Evolutionary conservation across 37 sponge, comb jelly and placozoan species (phyloP).

Genomic region (Petrosia ficiformis): DNA sequence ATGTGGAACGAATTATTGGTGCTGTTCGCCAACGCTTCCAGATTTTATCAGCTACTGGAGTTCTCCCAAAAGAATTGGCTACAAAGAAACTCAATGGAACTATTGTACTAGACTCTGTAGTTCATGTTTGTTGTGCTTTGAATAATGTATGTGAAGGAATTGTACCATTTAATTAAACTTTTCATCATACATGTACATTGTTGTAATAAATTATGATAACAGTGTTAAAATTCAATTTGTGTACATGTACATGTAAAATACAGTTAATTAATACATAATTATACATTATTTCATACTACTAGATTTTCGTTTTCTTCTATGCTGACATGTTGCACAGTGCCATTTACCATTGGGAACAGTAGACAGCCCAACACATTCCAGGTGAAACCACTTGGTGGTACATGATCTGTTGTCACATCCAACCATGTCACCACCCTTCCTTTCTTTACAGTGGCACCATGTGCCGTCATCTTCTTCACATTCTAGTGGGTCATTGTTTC

Average conservation of each 20-base stretch:
- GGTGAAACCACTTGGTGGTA: slow-evolving; percentile 34
- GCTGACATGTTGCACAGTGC: slow-evolving; percentile 36
- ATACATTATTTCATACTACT: too few relatives aligned
- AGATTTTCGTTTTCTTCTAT: too few relatives aligned
- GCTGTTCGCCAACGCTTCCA: slow-evolving; percentile 28
- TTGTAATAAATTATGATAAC: too few relatives aligned
- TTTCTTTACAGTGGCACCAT: slow-evolving; percentile 33
- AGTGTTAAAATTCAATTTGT: too few relatives aligned
- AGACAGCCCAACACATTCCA: slow-evolving; percentile 10
- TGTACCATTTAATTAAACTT: slow-evolving; percentile 22
- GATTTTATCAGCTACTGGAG: slow-evolving; percentile 28
- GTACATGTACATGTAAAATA: too few relatives aligned
- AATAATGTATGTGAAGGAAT: slow-evolving; percentile 43
- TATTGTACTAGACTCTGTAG: slow-evolving; percentile 34
- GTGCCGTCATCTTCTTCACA: slow-evolving; percentile 37
- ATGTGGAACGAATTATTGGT: slow-evolving; percentile 58
- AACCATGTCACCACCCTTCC: slow-evolving; percentile 41
- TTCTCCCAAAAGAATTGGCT: slow-evolving; percentile 26
- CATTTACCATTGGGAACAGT: slow-evolving; percentile 27
- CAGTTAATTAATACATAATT: too few relatives aligned
- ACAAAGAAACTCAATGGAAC: neutral
- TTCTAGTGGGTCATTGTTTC: neutral
- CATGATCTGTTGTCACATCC: slow-evolving; percentile 45
- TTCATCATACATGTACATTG: too few relatives aligned
- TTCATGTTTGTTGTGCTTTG: slow-evolving; percentile 51